phyloP scores from a whole-genome alignment of 2,888 invertebrate genomes.

The Agriotes lineatus region DNA sequence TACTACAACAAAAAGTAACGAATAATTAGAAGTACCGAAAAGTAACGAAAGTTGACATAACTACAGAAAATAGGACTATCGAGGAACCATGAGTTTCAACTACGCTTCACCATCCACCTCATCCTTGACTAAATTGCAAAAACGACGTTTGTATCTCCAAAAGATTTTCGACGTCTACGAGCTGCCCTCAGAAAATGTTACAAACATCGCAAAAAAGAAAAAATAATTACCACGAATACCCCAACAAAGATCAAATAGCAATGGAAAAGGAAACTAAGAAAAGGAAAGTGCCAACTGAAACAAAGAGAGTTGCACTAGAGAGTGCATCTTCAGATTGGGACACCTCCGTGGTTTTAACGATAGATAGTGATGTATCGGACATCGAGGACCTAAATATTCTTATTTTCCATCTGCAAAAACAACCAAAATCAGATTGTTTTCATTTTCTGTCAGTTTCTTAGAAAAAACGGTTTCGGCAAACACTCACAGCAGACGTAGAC shows the following conservation, averaged over 20 bases:
- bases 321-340: not conserved
- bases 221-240: not conserved
- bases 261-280: not conserved
- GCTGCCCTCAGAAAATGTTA: not conserved
- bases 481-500: not conserved
- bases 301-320: not conserved
- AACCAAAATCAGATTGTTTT: not conserved
- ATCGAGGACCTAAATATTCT: not conserved
- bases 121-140: no score
- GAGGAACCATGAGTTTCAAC: no score
- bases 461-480: not conserved
- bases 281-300: not conserved
- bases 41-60: no score
- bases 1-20: no score
- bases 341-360: not conserved
- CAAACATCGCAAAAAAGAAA: conserved; percentile 3
- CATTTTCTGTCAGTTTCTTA: conserved; percentile 1
- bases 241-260: not conserved
- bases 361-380: conserved; percentile 4
- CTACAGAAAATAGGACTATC: no score
- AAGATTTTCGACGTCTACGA: not conserved
- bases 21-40: no score
- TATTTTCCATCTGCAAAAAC: not conserved
- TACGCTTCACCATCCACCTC: no score
- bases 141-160: not conserved